A percentile compares a stretch with the other conserved stretches of the same genome.
These are phyloP conservation scores for Oceanites oceanicus DNA, from an alignment of 2,113 vertebrate species.

Conservation along the genomic window DNA sequence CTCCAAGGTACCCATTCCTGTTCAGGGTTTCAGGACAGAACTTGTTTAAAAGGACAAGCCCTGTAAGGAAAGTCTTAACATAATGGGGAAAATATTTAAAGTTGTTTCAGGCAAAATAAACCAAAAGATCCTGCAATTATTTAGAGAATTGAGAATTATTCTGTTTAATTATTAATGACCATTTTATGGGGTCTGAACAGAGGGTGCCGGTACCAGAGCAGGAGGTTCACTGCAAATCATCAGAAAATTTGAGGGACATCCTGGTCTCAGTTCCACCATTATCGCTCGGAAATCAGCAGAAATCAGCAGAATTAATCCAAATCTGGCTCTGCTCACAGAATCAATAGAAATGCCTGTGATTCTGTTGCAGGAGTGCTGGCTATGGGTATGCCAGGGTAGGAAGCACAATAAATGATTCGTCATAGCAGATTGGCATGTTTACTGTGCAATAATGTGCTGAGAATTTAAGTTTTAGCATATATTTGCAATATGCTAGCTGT, in stretches of 20 bases:
- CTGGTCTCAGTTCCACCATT: neutral
- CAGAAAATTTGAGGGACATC: neutral
- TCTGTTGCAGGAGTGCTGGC: neutral
- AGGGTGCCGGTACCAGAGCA: neutral
- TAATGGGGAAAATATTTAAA: slow-evolving; percentile 24
- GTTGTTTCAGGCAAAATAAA: slow-evolving; percentile 32
- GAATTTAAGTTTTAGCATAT: neutral
- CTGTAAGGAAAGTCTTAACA: slow-evolving; percentile 49
- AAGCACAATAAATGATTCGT: neutral
- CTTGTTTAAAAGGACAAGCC: slow-evolving; percentile 65
- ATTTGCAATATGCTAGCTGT: neutral
- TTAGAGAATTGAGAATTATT: neutral
- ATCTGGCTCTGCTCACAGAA: neutral
- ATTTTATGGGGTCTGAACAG: neutral
- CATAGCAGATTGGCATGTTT: neutral
- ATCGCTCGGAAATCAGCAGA: neutral
- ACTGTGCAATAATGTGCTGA: neutral
- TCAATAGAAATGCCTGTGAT: neutral
- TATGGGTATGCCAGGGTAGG: neutral
- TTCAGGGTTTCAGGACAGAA: slow-evolving; percentile 67
- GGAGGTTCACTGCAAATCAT: neutral
- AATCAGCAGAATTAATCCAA: neutral
- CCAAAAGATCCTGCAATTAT: neutral
- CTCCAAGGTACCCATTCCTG: slow-evolving; percentile 57
- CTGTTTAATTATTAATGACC: neutral